These are phyloP conservation scores for Loxodonta africana DNA, from an alignment of 2,113 vertebrate species.

Conservation along the genomic window DNA sequence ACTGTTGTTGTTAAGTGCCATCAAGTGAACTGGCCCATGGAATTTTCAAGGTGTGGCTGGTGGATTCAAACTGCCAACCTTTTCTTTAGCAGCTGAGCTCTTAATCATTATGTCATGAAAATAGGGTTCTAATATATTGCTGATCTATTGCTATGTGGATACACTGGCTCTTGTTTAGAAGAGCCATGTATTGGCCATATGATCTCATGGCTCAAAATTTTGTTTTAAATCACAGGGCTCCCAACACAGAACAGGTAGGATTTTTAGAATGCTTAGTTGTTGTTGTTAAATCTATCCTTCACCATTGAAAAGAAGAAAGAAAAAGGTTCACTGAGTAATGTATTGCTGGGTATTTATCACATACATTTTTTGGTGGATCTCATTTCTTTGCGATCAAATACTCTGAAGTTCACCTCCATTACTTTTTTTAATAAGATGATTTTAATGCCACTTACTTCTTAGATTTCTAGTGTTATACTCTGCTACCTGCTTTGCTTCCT, in stretches of 20 bases:
- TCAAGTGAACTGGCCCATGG: neutral
- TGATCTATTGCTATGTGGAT: no score
- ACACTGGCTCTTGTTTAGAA: no score
- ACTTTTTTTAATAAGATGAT: neutral
- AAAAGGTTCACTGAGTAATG: neutral
- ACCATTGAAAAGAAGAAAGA: constrained; percentile 10
- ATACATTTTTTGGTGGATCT: constrained; percentile 18
- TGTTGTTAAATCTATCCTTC: constrained; percentile 45
- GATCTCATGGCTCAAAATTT: no score
- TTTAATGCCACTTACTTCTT: constrained; percentile 15
- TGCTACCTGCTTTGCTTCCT: constrained; percentile 16
- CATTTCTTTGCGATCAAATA: constrained; percentile 53
- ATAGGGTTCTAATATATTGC: no score
- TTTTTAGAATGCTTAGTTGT: constrained; percentile 53
- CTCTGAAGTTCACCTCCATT: constrained; percentile 57
- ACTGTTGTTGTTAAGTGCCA: neutral
- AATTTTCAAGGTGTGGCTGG: no score
- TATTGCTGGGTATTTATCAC: neutral
- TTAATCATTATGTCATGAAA: no score
- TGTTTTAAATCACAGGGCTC: neutral
- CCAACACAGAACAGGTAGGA: neutral
- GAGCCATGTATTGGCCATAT: no score
- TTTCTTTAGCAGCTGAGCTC: no score
- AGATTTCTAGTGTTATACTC: constrained; percentile 32
- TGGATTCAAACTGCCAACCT: no score